These are phyloP conservation scores for Poecilus cupreus DNA, from an alignment of 2,888 invertebrate species.

Conservation along the genomic window DNA sequence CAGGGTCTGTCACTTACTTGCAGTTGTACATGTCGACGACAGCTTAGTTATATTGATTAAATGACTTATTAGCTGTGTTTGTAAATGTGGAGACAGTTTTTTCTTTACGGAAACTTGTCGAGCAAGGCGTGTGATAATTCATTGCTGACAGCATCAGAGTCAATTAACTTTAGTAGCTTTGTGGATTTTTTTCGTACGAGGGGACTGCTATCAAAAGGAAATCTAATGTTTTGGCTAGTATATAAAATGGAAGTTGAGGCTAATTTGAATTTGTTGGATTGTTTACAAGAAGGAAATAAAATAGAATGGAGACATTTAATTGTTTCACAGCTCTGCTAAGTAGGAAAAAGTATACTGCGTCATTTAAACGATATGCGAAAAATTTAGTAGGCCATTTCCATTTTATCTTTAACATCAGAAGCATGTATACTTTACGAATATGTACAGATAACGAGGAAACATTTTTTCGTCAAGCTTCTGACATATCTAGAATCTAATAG, in stretches of 20 bases:
- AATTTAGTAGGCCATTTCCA: too few relatives aligned
- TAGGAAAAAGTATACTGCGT: too few relatives aligned
- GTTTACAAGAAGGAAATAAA: background rate
- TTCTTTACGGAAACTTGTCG: background rate
- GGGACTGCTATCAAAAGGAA: constrained; percentile 9
- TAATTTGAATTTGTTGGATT: background rate
- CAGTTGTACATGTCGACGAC: background rate
- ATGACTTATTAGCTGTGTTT: background rate
- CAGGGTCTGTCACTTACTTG: background rate
- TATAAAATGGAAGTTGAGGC: background rate
- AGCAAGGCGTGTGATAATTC: background rate
- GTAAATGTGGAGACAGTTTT: background rate
- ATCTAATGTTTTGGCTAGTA: constrained; percentile 4
- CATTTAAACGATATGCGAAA: too few relatives aligned
- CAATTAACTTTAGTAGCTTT: background rate
- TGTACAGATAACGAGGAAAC: too few relatives aligned
- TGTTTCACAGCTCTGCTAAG: background rate
- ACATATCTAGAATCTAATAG: too few relatives aligned
- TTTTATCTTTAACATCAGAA: too few relatives aligned
- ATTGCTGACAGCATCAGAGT: background rate
- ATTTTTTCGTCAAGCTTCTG: too few relatives aligned
- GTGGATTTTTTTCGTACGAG: too few relatives aligned
- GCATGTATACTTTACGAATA: too few relatives aligned
- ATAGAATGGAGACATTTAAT: background rate
- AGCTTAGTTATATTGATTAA: background rate